Conservation (phyloP, 1,140 invertebrate species). For the Aethina tumida region DNA sequence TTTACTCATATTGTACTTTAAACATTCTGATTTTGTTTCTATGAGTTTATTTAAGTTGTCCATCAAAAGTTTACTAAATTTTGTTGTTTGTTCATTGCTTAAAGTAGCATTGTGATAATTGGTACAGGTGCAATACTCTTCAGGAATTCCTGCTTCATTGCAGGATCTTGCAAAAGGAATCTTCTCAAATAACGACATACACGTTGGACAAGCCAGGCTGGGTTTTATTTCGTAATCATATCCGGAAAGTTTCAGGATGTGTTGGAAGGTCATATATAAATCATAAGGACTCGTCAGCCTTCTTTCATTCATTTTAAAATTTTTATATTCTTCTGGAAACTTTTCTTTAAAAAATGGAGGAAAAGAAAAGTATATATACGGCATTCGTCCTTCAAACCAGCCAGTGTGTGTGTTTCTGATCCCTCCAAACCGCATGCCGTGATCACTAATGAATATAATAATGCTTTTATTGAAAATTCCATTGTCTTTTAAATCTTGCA, state of each 20-base stretch:
- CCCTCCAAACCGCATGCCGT: constrained; percentile 70
- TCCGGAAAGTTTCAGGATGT: constrained; percentile 36
- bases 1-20: constrained; percentile 36
- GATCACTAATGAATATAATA: constrained; percentile 70
- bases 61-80: constrained; percentile 40
- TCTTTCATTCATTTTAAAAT: constrained; percentile 52
- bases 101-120: constrained; percentile 38
- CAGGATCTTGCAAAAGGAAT: constrained; percentile 59
- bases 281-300: constrained; percentile 64
- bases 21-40: too few species aligned
- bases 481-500: constrained; percentile 32
- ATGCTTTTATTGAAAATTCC: constrained; percentile 46
- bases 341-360: constrained; percentile 53
- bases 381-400: constrained; percentile 75
- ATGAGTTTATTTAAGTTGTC: constrained; percentile 27
- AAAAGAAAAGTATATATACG: constrained; percentile 62
- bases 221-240: constrained; percentile 33
- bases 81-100: constrained; percentile 34
- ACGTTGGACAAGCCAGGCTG: constrained; percentile 47
- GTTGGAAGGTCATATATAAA: constrained; percentile 50
- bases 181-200: constrained; percentile 54
- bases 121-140: constrained; percentile 72
- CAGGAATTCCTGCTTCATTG: constrained; percentile 53
- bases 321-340: constrained; percentile 45
- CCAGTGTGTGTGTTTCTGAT: constrained; percentile 60